Percentiles rank a stretch among this genome's conserved stretches.
Evolutionary conservation across 2,888 invertebrate genomes (phyloP).

Genomic region (Hyppa rectilinea): DNA sequence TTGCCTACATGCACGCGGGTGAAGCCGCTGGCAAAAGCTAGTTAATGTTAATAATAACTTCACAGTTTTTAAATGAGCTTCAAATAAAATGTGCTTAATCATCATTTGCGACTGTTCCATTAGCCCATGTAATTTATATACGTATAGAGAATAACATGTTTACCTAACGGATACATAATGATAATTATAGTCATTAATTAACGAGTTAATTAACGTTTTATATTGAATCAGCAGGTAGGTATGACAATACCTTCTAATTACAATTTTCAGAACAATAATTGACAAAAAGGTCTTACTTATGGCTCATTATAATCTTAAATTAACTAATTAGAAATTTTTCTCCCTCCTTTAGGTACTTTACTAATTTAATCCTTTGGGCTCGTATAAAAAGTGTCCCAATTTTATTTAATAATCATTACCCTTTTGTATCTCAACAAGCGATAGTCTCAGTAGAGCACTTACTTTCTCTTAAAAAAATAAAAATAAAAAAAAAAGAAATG

Average conservation of each 20-base stretch:
- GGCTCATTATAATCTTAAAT: neutral
- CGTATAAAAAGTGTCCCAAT: neutral
- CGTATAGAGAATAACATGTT: slow-evolving; percentile 19
- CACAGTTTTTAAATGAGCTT: slow-evolving; percentile 7
- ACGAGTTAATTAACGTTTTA: neutral
- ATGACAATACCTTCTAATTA: slow-evolving; percentile 2
- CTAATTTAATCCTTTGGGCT: no score
- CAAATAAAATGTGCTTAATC: neutral
- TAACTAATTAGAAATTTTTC: slow-evolving; percentile 15
- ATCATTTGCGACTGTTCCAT: neutral
- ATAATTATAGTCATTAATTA: slow-evolving; percentile 3
- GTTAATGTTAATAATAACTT: neutral
- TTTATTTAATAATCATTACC: neutral
- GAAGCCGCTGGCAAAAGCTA: no score
- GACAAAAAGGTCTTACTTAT: neutral
- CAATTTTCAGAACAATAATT: neutral
- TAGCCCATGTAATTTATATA: neutral
- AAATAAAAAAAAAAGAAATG: slow-evolving; percentile 23
- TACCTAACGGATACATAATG: neutral
- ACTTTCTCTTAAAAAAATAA: neutral
- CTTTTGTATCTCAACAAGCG: neutral
- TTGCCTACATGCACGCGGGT: no score
- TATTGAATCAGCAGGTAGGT: neutral
- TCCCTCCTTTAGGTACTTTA: no score
- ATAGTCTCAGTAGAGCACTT: neutral